phyloP scores from a whole-genome alignment of 2,797 vertebrate genomes.

The Darevskia mixta region DNA sequence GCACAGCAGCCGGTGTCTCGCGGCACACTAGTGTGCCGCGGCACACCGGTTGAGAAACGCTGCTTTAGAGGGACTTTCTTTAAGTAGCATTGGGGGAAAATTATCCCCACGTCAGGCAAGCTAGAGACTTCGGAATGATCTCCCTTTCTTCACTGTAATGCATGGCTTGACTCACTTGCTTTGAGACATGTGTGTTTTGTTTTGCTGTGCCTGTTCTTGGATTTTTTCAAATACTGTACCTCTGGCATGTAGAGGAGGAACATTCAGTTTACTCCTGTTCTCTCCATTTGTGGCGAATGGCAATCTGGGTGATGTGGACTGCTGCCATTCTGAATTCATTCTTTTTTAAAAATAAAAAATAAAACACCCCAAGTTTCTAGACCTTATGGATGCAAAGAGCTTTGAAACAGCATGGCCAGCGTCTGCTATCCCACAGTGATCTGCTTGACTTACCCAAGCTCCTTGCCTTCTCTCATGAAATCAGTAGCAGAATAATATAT shows the following conservation, averaged over 20 bases:
- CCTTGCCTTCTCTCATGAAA: background rate
- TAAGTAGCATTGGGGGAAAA: background rate
- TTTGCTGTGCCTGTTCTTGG: background rate
- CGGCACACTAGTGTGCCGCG: no score
- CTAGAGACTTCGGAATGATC: background rate
- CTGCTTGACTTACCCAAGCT: slow-evolving; percentile 51
- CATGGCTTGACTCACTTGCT: background rate
- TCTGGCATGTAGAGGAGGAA: no score
- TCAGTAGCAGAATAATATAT: background rate
- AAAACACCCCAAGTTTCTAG: background rate
- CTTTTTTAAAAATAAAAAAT: background rate
- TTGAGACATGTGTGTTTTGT: background rate
- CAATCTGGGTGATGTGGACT: background rate
- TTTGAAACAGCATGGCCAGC: background rate
- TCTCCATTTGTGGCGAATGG: background rate
- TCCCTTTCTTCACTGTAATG: background rate
- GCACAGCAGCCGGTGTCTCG: no score
- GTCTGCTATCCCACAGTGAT: background rate
- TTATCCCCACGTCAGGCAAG: background rate
- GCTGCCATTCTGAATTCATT: background rate
- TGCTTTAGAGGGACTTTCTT: background rate
- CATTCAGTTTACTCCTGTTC: background rate
- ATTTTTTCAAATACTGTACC: background rate
- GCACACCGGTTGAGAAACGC: no score
- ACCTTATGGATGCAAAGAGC: background rate